Evolutionary conservation across 2,888 invertebrate genomes (phyloP).

Genomic region (Epiblema foenella): DNA sequence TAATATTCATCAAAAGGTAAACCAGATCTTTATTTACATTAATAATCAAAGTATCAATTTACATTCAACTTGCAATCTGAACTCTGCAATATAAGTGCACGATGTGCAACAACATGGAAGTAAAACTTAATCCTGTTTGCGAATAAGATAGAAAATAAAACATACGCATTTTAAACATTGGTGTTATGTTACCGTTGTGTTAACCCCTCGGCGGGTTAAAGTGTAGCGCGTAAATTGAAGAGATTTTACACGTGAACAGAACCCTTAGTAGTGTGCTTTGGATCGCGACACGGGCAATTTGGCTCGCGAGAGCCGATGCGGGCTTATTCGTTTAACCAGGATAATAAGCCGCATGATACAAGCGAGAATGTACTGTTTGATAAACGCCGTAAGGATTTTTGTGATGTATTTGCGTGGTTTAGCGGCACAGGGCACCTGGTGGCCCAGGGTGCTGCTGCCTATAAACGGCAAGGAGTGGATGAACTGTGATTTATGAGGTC

Average conservation of each 20-base stretch:
- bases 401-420: neutral
- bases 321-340: constrained; percentile 63
- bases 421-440: constrained; percentile 35
- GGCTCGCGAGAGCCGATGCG: constrained; percentile 70
- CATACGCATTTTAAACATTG: constrained; percentile 57
- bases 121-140: constrained; percentile 58
- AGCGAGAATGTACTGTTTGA: constrained; percentile 55
- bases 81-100: constrained; percentile 43
- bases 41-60: constrained; percentile 47
- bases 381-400: neutral
- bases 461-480: constrained; percentile 40
- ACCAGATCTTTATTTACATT: constrained; percentile 45
- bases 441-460: constrained; percentile 29
- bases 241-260: constrained; percentile 78
- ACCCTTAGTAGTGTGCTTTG: constrained; percentile 76
- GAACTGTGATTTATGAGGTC: constrained; percentile 40
- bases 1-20: constrained; percentile 54
- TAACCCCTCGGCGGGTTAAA: constrained; percentile 62
- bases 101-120: constrained; percentile 53
- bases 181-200: constrained; percentile 50
- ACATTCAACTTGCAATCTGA: constrained; percentile 49
- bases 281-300: constrained; percentile 80
- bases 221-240: constrained; percentile 72
- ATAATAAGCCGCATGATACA: constrained; percentile 40
- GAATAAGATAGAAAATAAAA: constrained; percentile 57